Conservation (phyloP, 2,797 vertebrate genomes). For the Heteromormyrus szaboi region DNA sequence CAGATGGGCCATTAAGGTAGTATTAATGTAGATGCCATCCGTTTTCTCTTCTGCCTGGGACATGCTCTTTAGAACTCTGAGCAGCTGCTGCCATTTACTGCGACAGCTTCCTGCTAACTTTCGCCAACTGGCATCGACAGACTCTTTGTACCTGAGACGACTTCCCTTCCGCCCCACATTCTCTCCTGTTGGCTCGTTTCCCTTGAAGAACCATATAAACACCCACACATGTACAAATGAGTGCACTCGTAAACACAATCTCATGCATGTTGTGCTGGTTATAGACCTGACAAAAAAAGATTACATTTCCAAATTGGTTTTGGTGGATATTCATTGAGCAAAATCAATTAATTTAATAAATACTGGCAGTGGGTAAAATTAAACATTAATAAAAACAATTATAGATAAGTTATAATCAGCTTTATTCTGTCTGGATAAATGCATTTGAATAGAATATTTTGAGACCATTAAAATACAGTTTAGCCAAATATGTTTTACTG, state of each 20-base stretch:
- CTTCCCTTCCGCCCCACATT: slow-evolving; percentile 64
- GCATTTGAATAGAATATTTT: slow-evolving; percentile 76
- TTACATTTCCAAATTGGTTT: slow-evolving; percentile 66
- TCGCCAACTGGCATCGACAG: slow-evolving; percentile 96
- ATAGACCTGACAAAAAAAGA: slow-evolving; percentile 34
- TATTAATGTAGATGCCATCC: slow-evolving; percentile 99
- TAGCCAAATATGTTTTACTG: slow-evolving; percentile 72
- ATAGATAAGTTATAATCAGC: slow-evolving; percentile 76
- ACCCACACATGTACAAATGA: background rate
- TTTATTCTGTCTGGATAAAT: slow-evolving; percentile 76
- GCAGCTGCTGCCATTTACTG: slow-evolving; percentile 99
- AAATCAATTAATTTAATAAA: slow-evolving; percentile 65
- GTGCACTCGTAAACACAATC: slow-evolving; percentile 27
- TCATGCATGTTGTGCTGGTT: slow-evolving; percentile 16
- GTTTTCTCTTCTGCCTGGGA: slow-evolving; percentile 99
- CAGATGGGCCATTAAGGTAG: slow-evolving; percentile 99
- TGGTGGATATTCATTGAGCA: slow-evolving; percentile 66
- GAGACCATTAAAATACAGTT: slow-evolving; percentile 78
- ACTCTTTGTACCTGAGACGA: slow-evolving; percentile 85
- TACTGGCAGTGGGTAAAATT: slow-evolving; percentile 74
- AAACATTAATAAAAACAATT: slow-evolving; percentile 61
- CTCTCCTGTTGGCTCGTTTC: slow-evolving; percentile 36
- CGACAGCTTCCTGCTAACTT: slow-evolving; percentile 99
- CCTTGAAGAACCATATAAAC: slow-evolving; percentile 36
- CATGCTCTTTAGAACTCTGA: slow-evolving; percentile 99